Evolutionary conservation across 2,888 invertebrate species (phyloP).

Genomic region (Blera fallax): DNA sequence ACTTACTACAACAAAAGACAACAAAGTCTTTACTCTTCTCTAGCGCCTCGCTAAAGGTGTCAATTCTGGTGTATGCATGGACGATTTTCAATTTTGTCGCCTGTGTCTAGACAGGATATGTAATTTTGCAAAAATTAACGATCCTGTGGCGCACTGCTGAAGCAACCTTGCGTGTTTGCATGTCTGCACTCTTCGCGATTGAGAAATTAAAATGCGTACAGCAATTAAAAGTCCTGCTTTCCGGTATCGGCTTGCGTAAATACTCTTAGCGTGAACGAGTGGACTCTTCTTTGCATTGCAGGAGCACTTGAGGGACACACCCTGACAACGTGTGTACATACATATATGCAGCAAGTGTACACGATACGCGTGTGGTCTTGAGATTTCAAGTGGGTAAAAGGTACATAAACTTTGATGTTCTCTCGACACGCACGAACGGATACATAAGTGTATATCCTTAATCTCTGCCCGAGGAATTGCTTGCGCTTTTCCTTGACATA

Average conservation of each 20-base stretch:
- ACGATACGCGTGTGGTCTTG: constrained; percentile 42
- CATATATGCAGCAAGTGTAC: constrained; percentile 15
- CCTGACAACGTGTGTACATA: background rate
- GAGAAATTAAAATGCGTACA: constrained; percentile 57
- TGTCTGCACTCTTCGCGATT: background rate
- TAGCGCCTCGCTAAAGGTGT: constrained; percentile 17
- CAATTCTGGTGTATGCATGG: constrained; percentile 39
- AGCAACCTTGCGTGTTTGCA: constrained; percentile 12
- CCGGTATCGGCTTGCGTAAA: background rate
- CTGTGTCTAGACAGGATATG: constrained; percentile 69
- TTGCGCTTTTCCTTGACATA: constrained; percentile 20
- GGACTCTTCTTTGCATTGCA: constrained; percentile 13
- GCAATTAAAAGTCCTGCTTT: constrained; percentile 48
- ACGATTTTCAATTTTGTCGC: constrained; percentile 56
- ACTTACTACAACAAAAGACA: constrained; percentile 45
- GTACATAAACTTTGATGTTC: constrained; percentile 55
- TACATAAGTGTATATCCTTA: background rate
- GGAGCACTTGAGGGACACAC: background rate
- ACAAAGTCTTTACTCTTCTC: background rate
- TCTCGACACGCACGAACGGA: constrained; percentile 31
- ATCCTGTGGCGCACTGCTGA: background rate
- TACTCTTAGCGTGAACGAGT: background rate
- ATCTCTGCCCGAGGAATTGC: constrained; percentile 1
- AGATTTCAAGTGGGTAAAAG: constrained; percentile 41
- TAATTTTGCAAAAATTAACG: constrained; percentile 44